These are phyloP conservation scores for Hypomecis punctinalis DNA, from an alignment of 2,888 invertebrate genomes.

Conservation along the genomic window DNA sequence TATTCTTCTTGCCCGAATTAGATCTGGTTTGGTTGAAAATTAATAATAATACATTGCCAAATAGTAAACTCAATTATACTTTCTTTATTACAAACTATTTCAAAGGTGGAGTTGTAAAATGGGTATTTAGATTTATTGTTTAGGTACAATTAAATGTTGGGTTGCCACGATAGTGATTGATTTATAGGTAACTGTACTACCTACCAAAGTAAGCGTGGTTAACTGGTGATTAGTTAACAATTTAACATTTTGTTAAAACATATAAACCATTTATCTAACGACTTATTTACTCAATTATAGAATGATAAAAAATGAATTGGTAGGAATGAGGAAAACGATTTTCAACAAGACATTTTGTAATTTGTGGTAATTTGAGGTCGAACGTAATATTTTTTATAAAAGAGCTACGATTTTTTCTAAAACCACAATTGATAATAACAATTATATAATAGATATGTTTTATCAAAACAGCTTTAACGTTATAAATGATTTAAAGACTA, in stretches of 20 bases:
- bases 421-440: neutral
- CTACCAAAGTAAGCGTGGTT: slow-evolving; percentile 8
- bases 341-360: slow-evolving; percentile 7
- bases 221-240: slow-evolving; percentile 16
- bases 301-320: slow-evolving; percentile 14
- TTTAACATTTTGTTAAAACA: neutral
- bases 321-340: slow-evolving; percentile 27
- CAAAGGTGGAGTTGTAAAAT: no score
- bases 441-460: neutral
- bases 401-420: neutral
- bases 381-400: slow-evolving; percentile 5
- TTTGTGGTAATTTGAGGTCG: slow-evolving; percentile 9
- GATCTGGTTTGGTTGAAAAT: no score
- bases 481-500: neutral
- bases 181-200: neutral
- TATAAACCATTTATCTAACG: slow-evolving; percentile 18
- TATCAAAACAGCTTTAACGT: neutral
- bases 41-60: no score
- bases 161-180: neutral
- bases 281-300: slow-evolving; percentile 18
- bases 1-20: no score
- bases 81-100: no score
- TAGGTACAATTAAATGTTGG: neutral
- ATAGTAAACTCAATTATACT: no score
- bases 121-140: neutral